Base-by-base conservation (phyloP, 2,888 invertebrate species). In the Dermolepida albohirtum region DNA sequence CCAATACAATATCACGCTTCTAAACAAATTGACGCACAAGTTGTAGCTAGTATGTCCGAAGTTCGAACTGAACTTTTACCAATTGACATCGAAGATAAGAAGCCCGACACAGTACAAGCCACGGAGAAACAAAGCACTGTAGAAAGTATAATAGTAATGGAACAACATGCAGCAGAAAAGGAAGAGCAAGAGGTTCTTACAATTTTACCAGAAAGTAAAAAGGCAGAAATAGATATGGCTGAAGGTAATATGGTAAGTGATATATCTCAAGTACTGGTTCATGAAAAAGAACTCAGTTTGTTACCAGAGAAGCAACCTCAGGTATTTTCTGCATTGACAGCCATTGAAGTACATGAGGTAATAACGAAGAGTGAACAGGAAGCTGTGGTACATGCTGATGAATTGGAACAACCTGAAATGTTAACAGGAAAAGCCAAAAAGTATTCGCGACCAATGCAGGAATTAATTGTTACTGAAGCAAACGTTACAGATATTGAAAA, bases 121-220 rank as follows among this genome's bases (percentile, higher is more conserved):
- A 78, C 78, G 71, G 68, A 83, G n/a, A 84, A 83, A 64, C 86
- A 84, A 74, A 82, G 84, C 47, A 83, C 85, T 34, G 81, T 85
- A 64, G 87, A 87, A 77, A 85, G 89, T 76, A 72, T 90, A 43
- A 84, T 86, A 67, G 79, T 89, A 10, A 85, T 83, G 11, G 87
- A 89, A 79, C 79, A 82, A 34, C 79, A 85, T 73, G 76, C 82
- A 57, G 83, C 79, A 39, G 88, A 88, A 71, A 85, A 83, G 72
- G 87, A 87, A 82, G 71, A 75, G 5, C 81, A 84, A 2, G 77
- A 79, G 68, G 62, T 77, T n/a, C 71, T 70, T 57, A 77, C 79
- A 54, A 64, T 75, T 7, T 72, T 77, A 71, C 81, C 82, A 34
- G 82, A 83, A 59, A 67, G 72, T 8, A 81, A 84, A 73, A 73